phyloP scores from a whole-genome alignment of 2,113 vertebrate species.

The Solea solea region DNA sequence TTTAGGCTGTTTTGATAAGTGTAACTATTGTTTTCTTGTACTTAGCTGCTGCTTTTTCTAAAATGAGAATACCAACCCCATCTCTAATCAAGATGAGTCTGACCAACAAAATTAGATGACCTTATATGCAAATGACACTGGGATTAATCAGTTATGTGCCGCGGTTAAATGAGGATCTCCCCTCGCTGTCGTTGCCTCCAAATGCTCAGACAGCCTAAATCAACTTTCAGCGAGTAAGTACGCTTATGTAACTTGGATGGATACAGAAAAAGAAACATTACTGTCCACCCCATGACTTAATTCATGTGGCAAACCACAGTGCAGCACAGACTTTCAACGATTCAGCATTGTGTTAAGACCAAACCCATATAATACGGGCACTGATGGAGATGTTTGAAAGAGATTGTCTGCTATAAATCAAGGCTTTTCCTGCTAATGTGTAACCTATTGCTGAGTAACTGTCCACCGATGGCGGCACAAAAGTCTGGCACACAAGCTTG shows the following conservation, averaged over 20 bases:
- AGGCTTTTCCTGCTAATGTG: slow-evolving; percentile 27
- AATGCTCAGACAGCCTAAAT: slow-evolving; percentile 40
- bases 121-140: slow-evolving; percentile 66
- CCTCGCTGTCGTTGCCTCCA: slow-evolving; percentile 33
- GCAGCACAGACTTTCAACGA: background rate
- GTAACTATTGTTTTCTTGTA: slow-evolving; percentile 52
- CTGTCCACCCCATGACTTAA: slow-evolving; percentile 50
- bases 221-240: slow-evolving; percentile 23
- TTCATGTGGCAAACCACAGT: slow-evolving; percentile 15
- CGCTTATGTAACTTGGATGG: slow-evolving; percentile 57
- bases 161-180: slow-evolving; percentile 69
- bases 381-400: background rate
- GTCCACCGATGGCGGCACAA: slow-evolving; percentile 23
- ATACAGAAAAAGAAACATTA: slow-evolving; percentile 36
- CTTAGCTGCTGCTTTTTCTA: slow-evolving; percentile 25
- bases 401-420: slow-evolving; percentile 36
- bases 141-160: slow-evolving; percentile 67
- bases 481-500: slow-evolving; percentile 17
- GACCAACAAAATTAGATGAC: slow-evolving; percentile 66
- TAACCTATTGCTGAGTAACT: slow-evolving; percentile 9
- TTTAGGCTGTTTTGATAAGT: slow-evolving; percentile 57
- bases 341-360: no score
- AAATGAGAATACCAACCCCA: slow-evolving; percentile 20
- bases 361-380: no score
- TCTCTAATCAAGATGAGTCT: slow-evolving; percentile 51